Conservation (phyloP, 2,113 vertebrate species). For the Larimichthys polyactis region DNA sequence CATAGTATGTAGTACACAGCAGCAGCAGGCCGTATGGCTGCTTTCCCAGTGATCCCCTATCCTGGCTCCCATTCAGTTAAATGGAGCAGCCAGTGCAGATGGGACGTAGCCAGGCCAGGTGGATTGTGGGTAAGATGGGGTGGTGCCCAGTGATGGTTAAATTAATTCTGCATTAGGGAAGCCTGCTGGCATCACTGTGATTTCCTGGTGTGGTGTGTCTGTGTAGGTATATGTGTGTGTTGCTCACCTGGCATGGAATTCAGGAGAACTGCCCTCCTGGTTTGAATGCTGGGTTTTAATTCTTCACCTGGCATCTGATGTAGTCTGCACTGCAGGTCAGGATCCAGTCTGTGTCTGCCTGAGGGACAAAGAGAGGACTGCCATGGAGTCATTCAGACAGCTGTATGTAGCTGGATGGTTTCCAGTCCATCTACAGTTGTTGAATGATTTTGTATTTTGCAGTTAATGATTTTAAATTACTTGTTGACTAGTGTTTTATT, state of each 20-base stretch:
- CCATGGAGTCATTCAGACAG: background rate
- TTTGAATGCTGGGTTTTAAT: constrained; percentile 22
- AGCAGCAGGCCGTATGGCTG: constrained; percentile 47
- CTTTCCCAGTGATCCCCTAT: constrained; percentile 52
- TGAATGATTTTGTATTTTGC: background rate
- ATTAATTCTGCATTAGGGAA: constrained; percentile 76
- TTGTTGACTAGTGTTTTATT: background rate
- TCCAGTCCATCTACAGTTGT: background rate
- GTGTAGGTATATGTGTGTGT: constrained; percentile 11
- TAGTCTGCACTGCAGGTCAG: constrained; percentile 11
- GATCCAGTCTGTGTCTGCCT: constrained; percentile 5
- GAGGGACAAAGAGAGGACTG: background rate
- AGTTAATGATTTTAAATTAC: background rate
- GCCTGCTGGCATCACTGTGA: constrained; percentile 45
- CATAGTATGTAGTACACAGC: background rate
- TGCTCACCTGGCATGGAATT: constrained; percentile 27
- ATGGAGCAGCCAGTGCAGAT: constrained; percentile 42
- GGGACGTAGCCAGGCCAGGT: constrained; percentile 43
- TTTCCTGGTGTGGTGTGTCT: constrained; percentile 31
- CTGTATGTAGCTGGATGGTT: background rate
- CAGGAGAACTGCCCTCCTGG: background rate
- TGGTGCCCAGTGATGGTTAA: constrained; percentile 49
- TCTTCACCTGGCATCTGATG: constrained; percentile 27
- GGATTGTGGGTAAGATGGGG: constrained; percentile 55
- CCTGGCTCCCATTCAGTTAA: constrained; percentile 50